A percentile compares a stretch with the other conserved stretches of the same genome.
phyloP scores from a whole-genome alignment of 2,113 vertebrate species.

The Phylloscopus trochiloides region DNA sequence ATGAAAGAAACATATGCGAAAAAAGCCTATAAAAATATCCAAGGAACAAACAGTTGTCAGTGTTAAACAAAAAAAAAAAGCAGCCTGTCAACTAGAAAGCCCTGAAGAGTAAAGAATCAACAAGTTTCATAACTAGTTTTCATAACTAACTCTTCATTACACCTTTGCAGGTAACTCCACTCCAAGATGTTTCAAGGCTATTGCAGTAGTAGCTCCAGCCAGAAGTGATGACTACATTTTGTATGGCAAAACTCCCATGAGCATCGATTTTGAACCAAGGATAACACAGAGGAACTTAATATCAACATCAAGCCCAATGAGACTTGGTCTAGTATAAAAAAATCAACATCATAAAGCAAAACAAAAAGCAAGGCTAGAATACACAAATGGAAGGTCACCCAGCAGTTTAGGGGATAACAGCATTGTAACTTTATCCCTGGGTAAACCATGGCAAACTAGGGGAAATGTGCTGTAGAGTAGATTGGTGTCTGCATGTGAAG shows the following conservation, averaged over 20 bases:
- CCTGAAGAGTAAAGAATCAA: neutral
- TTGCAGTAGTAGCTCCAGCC: neutral
- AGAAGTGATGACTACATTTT: neutral
- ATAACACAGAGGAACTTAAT: neutral
- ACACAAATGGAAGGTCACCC: neutral
- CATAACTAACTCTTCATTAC: neutral
- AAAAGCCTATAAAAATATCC: neutral
- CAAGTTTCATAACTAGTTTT: neutral
- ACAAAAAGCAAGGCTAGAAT: neutral
- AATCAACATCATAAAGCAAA: neutral
- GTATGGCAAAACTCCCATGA: neutral
- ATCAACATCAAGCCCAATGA: neutral
- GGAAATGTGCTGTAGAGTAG: neutral
- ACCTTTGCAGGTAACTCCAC: neutral
- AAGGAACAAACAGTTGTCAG: neutral
- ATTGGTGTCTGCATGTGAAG: neutral
- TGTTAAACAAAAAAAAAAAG: neutral
- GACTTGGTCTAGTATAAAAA: neutral
- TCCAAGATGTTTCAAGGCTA: neutral
- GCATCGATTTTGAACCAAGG: neutral
- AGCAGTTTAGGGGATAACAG: neutral
- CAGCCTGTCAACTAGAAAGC: neutral
- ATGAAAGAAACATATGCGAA: neutral
- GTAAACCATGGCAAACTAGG: neutral
- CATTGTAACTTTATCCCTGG: neutral